Evolutionary conservation across 2,113 vertebrate genomes (phyloP), one percentile per base, ranked within the genome.

Genomic region (Labrus mixtus): DNA sequence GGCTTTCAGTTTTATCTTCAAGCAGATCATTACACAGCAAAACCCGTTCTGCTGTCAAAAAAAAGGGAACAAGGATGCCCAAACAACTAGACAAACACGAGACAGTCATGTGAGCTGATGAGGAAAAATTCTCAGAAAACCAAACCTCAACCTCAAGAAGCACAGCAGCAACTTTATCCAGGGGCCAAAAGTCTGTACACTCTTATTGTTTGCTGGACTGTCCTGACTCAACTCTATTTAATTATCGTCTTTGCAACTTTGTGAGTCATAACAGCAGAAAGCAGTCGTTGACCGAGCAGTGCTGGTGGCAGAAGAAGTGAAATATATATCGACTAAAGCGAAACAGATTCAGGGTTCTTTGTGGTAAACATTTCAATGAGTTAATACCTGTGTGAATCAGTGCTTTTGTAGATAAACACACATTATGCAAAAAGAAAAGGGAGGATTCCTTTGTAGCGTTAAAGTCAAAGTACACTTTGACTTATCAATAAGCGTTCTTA

Each of bases 91-190:
- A 22, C 59, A 68, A 68, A 20, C 72, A 69, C 36, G 22, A 69
- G 74, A 72, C 45, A 22, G 72, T 81, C 64, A 83, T 70, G 43
- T 88, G 68, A 71, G 62, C 73, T 73, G 62, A 82, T 17, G 10
- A 23, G 54, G 54, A 69, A 61, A 83, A 73, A 65, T 29, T 51
- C 17, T 51, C 13, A 36, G 22, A 15, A 15, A 25, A 23, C 29
- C 25, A 22, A 55, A 55, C 46, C 45, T 16, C 11, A 29, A 65
- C 23, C 25, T 62, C 6, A 36, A 58, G 65, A 10, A 41, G 7
- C 16, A 63, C 22, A 46, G 43, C 10, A 37, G 0, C 5, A 12
- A 17, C 10, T 66, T 73, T 51, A 10, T 53, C 45, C 15, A n/a
- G 29, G 17, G 9, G 39, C 11, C 0, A 46, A 23, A 3, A 29